Percentiles rank a stretch among this genome's conserved stretches.
Evolutionary conservation across 1,140 invertebrate species (phyloP).

Genomic region (Nebria ingens): DNA sequence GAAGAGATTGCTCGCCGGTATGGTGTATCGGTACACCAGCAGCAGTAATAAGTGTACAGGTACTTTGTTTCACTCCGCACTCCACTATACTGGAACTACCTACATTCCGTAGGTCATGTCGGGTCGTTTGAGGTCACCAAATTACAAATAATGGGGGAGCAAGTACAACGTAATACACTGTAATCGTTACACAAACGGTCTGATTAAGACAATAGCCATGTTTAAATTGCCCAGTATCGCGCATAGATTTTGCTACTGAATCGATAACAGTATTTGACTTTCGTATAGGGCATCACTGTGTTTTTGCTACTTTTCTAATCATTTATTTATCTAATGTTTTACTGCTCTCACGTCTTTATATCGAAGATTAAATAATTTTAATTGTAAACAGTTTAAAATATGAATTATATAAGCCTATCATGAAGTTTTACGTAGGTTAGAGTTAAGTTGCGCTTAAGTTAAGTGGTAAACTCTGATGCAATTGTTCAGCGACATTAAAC

Average conservation of each 20-base stretch:
- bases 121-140: slow-evolving; percentile 16
- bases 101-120: background rate
- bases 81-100: background rate
- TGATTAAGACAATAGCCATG: slow-evolving; percentile 9
- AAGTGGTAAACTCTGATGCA: too few species aligned
- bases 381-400: too few species aligned
- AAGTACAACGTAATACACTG: slow-evolving; percentile 11
- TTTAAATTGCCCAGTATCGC: background rate
- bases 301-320: too few species aligned
- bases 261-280: background rate
- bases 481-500: too few species aligned
- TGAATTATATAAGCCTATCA: too few species aligned
- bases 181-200: slow-evolving; percentile 3
- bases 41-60: too few species aligned
- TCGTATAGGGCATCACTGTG: too few species aligned
- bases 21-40: background rate
- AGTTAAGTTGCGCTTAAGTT: too few species aligned
- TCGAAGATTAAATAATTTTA: too few species aligned
- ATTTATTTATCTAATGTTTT: too few species aligned
- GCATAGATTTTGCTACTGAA: slow-evolving; percentile 2
- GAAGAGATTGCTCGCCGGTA: background rate
- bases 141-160: slow-evolving; percentile 17
- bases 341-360: too few species aligned
- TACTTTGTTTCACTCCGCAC: background rate
- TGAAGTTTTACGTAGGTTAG: too few species aligned